phyloP scores from a whole-genome alignment of 2,797 vertebrate species.

The Limnodromus scolopaceus region DNA sequence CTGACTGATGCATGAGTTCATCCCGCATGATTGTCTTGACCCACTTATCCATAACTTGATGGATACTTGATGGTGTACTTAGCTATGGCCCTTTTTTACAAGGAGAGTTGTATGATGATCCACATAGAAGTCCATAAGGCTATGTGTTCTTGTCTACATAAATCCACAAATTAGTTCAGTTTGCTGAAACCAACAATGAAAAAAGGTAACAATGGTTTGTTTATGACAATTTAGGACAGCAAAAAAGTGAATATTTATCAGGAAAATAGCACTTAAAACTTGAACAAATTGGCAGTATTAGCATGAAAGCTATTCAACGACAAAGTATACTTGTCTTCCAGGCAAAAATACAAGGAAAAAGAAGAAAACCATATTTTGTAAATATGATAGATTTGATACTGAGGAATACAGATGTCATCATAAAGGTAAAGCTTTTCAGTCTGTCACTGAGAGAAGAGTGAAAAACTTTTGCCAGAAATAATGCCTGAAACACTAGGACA shows the following conservation, averaged over 20 bases:
- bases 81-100: neutral
- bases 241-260: neutral
- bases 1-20: neutral
- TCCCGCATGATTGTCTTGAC: neutral
- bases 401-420: neutral
- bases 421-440: neutral
- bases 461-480: neutral
- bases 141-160: neutral
- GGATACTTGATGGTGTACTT: neutral
- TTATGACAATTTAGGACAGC: neutral
- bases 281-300: neutral
- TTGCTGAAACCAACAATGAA: neutral
- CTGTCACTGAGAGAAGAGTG: neutral
- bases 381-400: neutral
- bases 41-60: neutral
- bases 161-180: neutral
- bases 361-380: neutral
- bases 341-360: neutral
- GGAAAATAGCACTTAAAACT: neutral
- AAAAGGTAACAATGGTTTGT: neutral
- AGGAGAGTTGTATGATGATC: neutral
- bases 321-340: neutral
- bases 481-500: neutral
- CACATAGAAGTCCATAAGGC: neutral
- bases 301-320: neutral